phyloP scores from a whole-genome alignment of 2,888 invertebrate species.

The Tortrix viridana region DNA sequence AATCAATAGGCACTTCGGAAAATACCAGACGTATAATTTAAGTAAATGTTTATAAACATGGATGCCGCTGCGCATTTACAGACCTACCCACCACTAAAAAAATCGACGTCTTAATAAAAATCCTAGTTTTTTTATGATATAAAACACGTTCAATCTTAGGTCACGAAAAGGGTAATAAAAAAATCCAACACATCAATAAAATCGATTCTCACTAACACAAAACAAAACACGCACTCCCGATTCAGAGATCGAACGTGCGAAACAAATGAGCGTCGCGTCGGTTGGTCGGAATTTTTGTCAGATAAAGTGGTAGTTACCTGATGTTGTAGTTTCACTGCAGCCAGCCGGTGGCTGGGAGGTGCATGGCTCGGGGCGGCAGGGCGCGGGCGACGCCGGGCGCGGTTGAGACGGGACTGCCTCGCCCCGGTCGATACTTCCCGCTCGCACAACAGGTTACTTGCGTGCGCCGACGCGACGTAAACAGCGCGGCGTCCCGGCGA shows the following conservation, averaged over 20 bases:
- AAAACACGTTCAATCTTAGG: neutral
- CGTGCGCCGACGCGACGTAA: constrained; percentile 70
- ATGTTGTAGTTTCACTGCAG: constrained; percentile 58
- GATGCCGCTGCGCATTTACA: neutral
- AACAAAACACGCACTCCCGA: constrained; percentile 5
- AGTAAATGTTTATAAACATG: neutral
- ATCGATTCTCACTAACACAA: constrained; percentile 1
- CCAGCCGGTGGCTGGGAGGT: constrained; percentile 61
- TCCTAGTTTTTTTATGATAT: no score
- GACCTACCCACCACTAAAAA: neutral
- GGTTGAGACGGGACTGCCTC: constrained; percentile 61
- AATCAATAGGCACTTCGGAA: neutral
- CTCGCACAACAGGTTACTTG: constrained; percentile 74
- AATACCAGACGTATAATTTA: neutral
- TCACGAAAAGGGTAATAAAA: neutral
- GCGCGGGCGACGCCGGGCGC: constrained; percentile 40
- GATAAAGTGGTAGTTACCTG: constrained; percentile 34
- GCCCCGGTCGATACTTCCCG: constrained; percentile 66
- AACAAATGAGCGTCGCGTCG: no score
- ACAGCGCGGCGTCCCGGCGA: constrained; percentile 44
- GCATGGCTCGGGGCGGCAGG: constrained; percentile 58
- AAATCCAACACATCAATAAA: neutral
- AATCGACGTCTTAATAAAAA: neutral
- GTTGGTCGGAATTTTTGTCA: neutral
- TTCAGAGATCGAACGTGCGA: constrained; percentile 27